A percentile compares a stretch with the other conserved stretches of the same genome.
phyloP scores from a whole-genome alignment of 2,797 vertebrate genomes.

The Intellagama lesueurii region DNA sequence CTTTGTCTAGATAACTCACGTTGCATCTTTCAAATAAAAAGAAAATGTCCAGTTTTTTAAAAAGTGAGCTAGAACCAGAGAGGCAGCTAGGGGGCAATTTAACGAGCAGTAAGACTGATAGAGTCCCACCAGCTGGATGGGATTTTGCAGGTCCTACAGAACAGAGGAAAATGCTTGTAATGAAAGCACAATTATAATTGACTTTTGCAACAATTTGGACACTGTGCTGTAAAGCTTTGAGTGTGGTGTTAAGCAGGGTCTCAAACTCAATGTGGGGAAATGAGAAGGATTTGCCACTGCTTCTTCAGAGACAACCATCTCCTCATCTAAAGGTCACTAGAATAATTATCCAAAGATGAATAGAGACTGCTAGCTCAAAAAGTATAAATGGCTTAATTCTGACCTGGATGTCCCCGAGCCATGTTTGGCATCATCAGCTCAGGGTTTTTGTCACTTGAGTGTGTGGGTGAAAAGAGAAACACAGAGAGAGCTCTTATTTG shows the following conservation, averaged over 20 bases:
- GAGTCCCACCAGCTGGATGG: neutral
- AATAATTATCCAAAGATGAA: neutral
- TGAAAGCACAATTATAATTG: constrained; percentile 16
- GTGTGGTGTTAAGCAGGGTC: neutral
- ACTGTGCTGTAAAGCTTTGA: neutral
- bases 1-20: constrained; percentile 24
- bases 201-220: constrained; percentile 3
- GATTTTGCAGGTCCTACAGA: neutral
- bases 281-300: neutral
- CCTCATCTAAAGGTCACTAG: neutral
- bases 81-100: constrained; percentile 25
- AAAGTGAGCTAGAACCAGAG: neutral
- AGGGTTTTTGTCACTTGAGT: neutral
- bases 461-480: neutral
- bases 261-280: neutral
- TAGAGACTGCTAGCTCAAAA: neutral
- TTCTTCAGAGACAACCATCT: neutral
- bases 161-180: neutral
- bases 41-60: neutral
- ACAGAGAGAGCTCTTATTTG: neutral
- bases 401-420: neutral
- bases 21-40: neutral
- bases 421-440: neutral
- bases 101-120: constrained; percentile 7
- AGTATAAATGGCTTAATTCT: neutral